These are phyloP conservation scores for Scomberomorus guttatus DNA, from an alignment of 2,797 vertebrate genomes.

Conservation along the genomic window DNA sequence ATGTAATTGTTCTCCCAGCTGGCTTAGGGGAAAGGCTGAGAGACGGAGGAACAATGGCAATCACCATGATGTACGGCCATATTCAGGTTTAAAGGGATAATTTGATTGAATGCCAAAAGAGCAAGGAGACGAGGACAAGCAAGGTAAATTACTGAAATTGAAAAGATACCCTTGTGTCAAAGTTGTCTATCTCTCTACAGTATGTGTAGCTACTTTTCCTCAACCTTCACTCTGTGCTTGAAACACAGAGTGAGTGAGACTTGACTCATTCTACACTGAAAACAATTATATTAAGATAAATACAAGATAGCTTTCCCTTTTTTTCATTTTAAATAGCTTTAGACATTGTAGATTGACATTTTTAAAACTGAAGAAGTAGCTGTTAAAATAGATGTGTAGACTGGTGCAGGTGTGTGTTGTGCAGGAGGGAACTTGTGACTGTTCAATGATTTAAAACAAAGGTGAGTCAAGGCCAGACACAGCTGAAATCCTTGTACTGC, in stretches of 20 bases:
- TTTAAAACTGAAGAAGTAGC: too few species aligned
- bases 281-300: too few species aligned
- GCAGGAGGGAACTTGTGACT: too few species aligned
- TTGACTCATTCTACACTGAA: neutral
- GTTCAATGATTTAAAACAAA: too few species aligned
- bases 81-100: constrained; percentile 45
- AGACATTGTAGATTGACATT: too few species aligned
- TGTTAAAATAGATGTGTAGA: too few species aligned
- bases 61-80: constrained; percentile 18
- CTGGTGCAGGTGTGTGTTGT: too few species aligned
- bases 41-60: constrained; percentile 42
- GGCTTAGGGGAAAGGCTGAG: constrained; percentile 22
- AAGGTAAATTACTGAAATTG: constrained; percentile 27
- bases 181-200: neutral
- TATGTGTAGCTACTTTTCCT: neutral
- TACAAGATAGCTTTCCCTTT: too few species aligned
- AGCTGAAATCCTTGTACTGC: too few species aligned
- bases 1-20: constrained; percentile 34
- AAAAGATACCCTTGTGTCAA: neutral
- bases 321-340: too few species aligned
- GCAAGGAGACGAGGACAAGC: constrained; percentile 17
- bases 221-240: neutral
- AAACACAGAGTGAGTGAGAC: neutral
- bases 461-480: too few species aligned
- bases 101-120: constrained; percentile 51